Base-by-base conservation (phyloP, 2,113 vertebrate species). In the Chamaea fasciata region DNA sequence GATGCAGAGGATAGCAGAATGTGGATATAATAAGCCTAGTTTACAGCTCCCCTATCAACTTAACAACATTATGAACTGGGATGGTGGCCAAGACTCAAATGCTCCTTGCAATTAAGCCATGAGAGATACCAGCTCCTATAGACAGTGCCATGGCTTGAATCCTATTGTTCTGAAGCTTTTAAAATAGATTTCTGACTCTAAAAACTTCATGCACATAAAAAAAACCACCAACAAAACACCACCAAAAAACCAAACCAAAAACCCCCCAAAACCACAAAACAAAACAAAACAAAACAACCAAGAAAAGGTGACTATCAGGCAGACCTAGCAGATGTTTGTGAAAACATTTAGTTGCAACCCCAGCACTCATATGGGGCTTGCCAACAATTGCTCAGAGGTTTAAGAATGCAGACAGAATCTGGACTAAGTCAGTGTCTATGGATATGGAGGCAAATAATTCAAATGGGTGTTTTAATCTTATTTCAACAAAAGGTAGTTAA, bases 321-420 rank as follows among this genome's bases (percentile, higher is more conserved):
- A 87, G 27, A 74, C 17, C 49, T 76, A 82, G 83, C 73, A 91
- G 91, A 95, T 93, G 62, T 88, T 94, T 74, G 56, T 60, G 63
- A 76, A 93, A 94, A 89, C 1, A 0, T 78, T 95, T 68, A 80
- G 62, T 85, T 95, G 53, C 52, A n/a, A 63, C 39, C 71, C 55
- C 85, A 63, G 87, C 27, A 46, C 71, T 92, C 4, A 5, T 60
- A 63, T n/a, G 22, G 64, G 46, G n/a, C 62, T 95, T 96, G 95
- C 94, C 96, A 95, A 70, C 59, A 92, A 80, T 95, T 84, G 90
- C 91, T 89, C n/a, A 71, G 67, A 91, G 83, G 83, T 64, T 94
- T 47, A 95, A 97, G 95, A 97, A 97, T 92, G 95, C 89, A 95
- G 94, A 92, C 75, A 2, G 83, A 94, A 95, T 97, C 94, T 97